Evolutionary conservation across 2,888 invertebrate species (phyloP), one percentile per base, ranked within the genome.

Genomic region (Anthophora plumipes): DNA sequence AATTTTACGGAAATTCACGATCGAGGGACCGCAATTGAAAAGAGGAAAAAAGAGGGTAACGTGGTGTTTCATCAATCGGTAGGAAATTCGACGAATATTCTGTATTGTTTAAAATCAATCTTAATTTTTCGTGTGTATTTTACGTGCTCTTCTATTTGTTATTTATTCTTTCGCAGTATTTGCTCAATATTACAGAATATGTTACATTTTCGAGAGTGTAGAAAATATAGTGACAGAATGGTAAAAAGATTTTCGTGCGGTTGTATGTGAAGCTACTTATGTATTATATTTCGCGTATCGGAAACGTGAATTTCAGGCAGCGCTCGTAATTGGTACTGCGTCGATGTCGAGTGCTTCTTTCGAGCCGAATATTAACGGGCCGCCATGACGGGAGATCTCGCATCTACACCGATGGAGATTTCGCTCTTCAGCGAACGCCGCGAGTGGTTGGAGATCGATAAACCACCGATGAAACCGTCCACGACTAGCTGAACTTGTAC

Each of bases 391-490:
- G 48, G 57, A 63, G 50, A 72, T 63, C 39, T 67, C 77, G 41
- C 43, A n/a, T 66, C 52, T 64, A 64, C 48, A 12, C 39, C 66
- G n/a, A 73, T 50, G 54, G 69, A 72, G 60, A 68, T 74, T 74
- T 61, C 69, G 39, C 54, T 59, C 59, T 74, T 57, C 52, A 20
- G 41, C 63, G 50, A 60, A 41, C 22, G 25, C 12, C 14, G n/a
- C 54, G 67, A 66, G 37, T 66, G 43, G 61, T 37, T n/a, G 48
- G 39, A 46, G 69, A 81, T 83, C 81, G 77, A 83, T 83, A 81
- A 75, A 74, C 68, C 60, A 41, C 20, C 25, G 54, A 31, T 54
- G 68, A 64, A 77, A 68, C 68, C 54, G 22, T 77, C 39, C 69
- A 43, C 48, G 48, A 50, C 12, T 25, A 37, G 31, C 43, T 22